Evolutionary conservation across 2,797 vertebrate species (phyloP).

Genomic region (Sebastiscus tertius): DNA sequence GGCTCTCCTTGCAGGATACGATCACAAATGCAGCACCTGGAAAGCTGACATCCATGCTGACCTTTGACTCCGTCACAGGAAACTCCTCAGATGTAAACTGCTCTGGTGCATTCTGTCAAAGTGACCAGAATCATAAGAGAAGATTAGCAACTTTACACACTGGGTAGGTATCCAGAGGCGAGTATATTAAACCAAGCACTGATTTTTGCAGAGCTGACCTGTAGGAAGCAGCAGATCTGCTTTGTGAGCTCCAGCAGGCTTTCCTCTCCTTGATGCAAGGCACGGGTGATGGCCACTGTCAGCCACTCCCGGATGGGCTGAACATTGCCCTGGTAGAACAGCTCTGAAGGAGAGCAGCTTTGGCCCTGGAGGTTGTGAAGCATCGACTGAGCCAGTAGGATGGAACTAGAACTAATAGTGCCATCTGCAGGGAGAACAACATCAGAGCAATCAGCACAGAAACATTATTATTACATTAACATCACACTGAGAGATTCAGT

Average conservation of each 20-base stretch:
- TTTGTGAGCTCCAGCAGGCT: slow-evolving; percentile 95
- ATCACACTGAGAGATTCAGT: not conserved
- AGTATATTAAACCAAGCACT: not conserved
- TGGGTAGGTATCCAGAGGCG: not conserved
- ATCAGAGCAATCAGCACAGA: not conserved
- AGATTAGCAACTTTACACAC: not conserved
- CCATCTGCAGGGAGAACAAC: slow-evolving; percentile 85
- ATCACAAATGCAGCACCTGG: slow-evolving; percentile 96
- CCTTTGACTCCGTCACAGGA: slow-evolving; percentile 94
- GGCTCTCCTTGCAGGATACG: slow-evolving; percentile 96
- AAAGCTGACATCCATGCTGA: slow-evolving; percentile 98
- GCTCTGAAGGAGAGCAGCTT: slow-evolving; percentile 94
- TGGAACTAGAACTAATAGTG: slow-evolving; percentile 93
- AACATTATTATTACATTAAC: not conserved
- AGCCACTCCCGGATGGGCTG: slow-evolving; percentile 95
- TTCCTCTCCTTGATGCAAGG: slow-evolving; percentile 96
- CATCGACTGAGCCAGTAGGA: slow-evolving; percentile 94
- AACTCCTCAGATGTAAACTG: slow-evolving; percentile 98
- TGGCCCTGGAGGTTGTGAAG: slow-evolving; percentile 93
- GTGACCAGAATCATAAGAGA: not conserved
- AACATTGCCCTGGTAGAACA: slow-evolving; percentile 97
- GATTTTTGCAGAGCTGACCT: slow-evolving; percentile 78
- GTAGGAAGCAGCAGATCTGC: slow-evolving; percentile 96
- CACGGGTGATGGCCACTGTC: slow-evolving; percentile 93
- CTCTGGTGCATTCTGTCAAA: slow-evolving; percentile 90